These are phyloP conservation scores for Alentia gelatinosa DNA, from an alignment of 2,888 invertebrate genomes.

Conservation along the genomic window DNA sequence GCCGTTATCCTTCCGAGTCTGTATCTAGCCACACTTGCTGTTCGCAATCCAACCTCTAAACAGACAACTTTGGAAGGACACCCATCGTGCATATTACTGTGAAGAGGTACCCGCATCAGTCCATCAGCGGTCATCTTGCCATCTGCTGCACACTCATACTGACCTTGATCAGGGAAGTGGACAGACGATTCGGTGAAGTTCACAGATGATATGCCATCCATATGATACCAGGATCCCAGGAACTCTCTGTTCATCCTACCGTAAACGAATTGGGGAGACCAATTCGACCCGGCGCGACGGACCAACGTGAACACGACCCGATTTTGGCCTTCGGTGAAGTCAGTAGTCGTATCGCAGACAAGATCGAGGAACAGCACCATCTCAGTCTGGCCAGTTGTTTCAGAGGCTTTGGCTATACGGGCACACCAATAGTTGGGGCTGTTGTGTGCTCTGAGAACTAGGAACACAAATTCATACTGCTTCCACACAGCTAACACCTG, in stretches of 20 bases:
- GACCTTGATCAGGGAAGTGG: not conserved
- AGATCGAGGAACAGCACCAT: conserved; percentile 6
- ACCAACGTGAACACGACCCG: not conserved
- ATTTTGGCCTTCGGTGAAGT: not conserved
- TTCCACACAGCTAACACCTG: not conserved
- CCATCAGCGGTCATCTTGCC: not conserved
- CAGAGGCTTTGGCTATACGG: not conserved
- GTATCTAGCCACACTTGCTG: not conserved
- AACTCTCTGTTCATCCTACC: not conserved
- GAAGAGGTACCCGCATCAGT: not conserved
- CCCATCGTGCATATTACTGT: not conserved
- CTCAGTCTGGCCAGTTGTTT: not conserved
- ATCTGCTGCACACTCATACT: not conserved
- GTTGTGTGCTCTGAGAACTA: not conserved
- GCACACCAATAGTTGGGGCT: conserved; percentile 14
- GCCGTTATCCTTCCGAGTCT: not conserved
- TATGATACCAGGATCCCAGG: not conserved
- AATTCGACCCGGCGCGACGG: not conserved
- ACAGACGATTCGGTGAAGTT: not conserved
- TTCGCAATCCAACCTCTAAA: not conserved
- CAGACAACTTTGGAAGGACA: not conserved
- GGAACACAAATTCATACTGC: not conserved
- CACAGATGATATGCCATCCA: not conserved
- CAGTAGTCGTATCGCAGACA: not conserved
- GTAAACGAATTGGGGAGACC: not conserved